These are phyloP conservation scores for Pipistrellus pygmaeus DNA, from an alignment of 2,797 vertebrate species.

Conservation along the genomic window DNA sequence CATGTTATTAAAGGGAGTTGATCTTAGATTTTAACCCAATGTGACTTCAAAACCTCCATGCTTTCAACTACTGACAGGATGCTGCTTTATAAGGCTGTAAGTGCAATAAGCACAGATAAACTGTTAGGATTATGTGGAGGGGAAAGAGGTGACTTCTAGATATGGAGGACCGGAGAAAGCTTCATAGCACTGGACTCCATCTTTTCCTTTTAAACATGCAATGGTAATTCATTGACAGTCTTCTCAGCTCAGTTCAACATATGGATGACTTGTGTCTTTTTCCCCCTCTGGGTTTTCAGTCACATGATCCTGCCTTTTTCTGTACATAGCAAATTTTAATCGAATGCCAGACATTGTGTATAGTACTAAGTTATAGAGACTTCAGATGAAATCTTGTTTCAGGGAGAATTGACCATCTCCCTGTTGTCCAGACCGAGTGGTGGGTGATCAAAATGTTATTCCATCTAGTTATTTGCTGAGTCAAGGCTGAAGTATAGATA, in stretches of 20 bases:
- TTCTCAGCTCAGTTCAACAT: background rate
- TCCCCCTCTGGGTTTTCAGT: background rate
- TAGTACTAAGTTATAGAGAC: background rate
- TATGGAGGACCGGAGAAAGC: background rate
- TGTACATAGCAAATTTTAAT: background rate
- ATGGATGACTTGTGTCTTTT: background rate
- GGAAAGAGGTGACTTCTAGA: background rate
- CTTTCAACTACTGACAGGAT: background rate
- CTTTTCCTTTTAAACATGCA: background rate
- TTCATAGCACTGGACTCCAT: background rate
- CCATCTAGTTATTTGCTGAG: background rate
- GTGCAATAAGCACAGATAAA: background rate
- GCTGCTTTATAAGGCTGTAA: background rate
- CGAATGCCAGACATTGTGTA: background rate
- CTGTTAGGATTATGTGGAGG: background rate
- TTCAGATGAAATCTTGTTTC: background rate
- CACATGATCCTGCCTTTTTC: background rate
- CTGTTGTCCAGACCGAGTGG: background rate
- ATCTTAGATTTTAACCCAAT: constrained; percentile 34
- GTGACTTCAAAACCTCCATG: constrained; percentile 4
- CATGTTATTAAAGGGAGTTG: background rate
- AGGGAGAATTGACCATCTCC: background rate
- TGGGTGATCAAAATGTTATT: background rate
- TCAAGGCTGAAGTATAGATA: background rate
- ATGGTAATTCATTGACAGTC: background rate